Evolutionary conservation across 2,888 invertebrate genomes (phyloP).

Genomic region (Crematogaster levior): DNA sequence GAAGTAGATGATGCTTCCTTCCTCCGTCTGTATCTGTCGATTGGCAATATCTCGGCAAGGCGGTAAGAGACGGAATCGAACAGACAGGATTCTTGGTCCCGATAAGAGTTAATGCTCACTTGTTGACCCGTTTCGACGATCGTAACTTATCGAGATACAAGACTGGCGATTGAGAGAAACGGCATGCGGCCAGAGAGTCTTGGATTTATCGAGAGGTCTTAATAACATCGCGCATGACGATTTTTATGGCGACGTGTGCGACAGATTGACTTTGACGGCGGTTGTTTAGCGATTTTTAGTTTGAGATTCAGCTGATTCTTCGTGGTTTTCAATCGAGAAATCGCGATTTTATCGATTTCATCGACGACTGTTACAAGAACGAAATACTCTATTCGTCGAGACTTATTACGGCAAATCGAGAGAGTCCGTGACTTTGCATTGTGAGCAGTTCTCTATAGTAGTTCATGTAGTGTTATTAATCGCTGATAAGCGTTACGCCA

Average conservation of each 20-base stretch:
- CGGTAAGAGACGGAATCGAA: constrained; percentile 63
- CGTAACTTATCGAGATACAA: constrained; percentile 72
- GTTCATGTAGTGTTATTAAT: background rate
- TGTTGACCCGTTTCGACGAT: constrained; percentile 80
- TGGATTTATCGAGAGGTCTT: constrained; percentile 28
- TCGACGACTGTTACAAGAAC: background rate
- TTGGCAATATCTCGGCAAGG: constrained; percentile 79
- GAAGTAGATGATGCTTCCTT: constrained; percentile 31
- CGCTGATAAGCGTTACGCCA: background rate
- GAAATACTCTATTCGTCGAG: background rate
- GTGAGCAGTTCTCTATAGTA: background rate
- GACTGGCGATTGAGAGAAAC: constrained; percentile 46
- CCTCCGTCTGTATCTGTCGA: constrained; percentile 72
- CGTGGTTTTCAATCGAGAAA: background rate
- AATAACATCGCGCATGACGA: background rate
- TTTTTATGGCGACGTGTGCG: constrained; percentile 5
- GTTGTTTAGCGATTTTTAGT: background rate
- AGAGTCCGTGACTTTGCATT: background rate
- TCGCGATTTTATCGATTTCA: background rate
- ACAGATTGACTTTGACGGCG: background rate
- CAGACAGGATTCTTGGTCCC: constrained; percentile 73
- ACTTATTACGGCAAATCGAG: constrained; percentile 15
- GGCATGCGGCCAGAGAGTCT: constrained; percentile 23
- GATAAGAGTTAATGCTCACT: constrained; percentile 82
- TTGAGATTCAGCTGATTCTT: too few species aligned